phyloP scores from a whole-genome alignment of 2,113 vertebrate species.

The Oryzias woworae region DNA sequence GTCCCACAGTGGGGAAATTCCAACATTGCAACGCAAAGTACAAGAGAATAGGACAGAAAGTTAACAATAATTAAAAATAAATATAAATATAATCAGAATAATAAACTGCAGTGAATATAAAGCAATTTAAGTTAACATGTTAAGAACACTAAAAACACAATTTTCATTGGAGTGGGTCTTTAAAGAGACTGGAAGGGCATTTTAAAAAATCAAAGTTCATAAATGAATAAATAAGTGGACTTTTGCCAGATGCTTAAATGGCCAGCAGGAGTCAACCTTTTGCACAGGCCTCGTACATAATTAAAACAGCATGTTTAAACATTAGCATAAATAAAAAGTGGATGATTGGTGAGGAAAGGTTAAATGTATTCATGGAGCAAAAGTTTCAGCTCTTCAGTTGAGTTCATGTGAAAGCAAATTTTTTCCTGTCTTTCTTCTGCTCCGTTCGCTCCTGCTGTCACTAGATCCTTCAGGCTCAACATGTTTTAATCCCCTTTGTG shows the following conservation, averaged over 20 bases:
- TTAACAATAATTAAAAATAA: too few relatives aligned
- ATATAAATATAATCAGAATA: too few relatives aligned
- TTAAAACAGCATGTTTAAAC: constrained; percentile 44
- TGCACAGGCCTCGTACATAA: constrained; percentile 37
- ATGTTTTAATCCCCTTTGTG: constrained; percentile 57
- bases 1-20: too few relatives aligned
- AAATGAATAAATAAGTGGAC: not conserved
- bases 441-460: constrained; percentile 30
- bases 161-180: constrained; percentile 23
- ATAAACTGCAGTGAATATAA: too few relatives aligned
- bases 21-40: too few relatives aligned
- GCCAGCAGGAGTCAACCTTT: constrained; percentile 34
- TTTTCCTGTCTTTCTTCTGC: constrained; percentile 20
- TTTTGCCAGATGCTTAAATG: constrained; percentile 24
- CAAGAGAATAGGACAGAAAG: too few relatives aligned
- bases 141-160: too few relatives aligned
- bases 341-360: constrained; percentile 5
- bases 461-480: constrained; percentile 38
- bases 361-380: constrained; percentile 49
- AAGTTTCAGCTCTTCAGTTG: constrained; percentile 16
- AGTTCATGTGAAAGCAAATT: constrained; percentile 26
- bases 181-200: not conserved
- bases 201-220: not conserved
- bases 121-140: too few relatives aligned
- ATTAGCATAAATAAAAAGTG: constrained; percentile 26